Evolutionary conservation across 2,888 invertebrate species (phyloP).

Genomic region (Elgonia sp.): DNA sequence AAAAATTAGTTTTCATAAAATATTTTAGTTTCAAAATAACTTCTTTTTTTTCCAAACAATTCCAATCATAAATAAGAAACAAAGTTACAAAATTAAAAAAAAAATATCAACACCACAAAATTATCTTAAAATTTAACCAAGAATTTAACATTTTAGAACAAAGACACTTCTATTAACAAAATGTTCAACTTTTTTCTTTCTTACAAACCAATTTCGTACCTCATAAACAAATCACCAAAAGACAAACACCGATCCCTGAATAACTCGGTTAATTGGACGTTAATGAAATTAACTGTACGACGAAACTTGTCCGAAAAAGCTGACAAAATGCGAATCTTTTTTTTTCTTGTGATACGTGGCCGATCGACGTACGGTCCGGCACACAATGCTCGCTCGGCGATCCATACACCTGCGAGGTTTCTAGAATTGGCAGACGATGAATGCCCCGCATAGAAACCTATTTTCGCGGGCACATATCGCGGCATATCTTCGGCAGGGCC

Average conservation of each 20-base stretch:
- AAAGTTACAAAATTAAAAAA: too few relatives aligned
- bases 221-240: neutral
- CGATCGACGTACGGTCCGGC: neutral
- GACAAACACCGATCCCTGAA: neutral
- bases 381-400: conserved; percentile 10
- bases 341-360: neutral
- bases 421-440: conserved; percentile 84
- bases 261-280: neutral
- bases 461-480: conserved; percentile 83
- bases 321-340: neutral
- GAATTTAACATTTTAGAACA: too few relatives aligned
- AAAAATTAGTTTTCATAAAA: too few relatives aligned
- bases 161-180: too few relatives aligned
- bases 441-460: conserved; percentile 82
- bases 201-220: neutral
- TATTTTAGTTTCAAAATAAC: too few relatives aligned
- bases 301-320: too few relatives aligned
- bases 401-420: conserved; percentile 49
- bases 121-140: neutral
- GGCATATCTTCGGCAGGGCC: conserved; percentile 79
- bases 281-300: neutral
- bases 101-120: neutral
- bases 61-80: too few relatives aligned
- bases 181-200: too few relatives aligned
- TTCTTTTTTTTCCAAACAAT: too few relatives aligned